Percentiles rank a stretch among this genome's conserved stretches.
Conservation (phyloP, 2,113 vertebrate genomes). For the Brachyhypopomus occidentalis region DNA sequence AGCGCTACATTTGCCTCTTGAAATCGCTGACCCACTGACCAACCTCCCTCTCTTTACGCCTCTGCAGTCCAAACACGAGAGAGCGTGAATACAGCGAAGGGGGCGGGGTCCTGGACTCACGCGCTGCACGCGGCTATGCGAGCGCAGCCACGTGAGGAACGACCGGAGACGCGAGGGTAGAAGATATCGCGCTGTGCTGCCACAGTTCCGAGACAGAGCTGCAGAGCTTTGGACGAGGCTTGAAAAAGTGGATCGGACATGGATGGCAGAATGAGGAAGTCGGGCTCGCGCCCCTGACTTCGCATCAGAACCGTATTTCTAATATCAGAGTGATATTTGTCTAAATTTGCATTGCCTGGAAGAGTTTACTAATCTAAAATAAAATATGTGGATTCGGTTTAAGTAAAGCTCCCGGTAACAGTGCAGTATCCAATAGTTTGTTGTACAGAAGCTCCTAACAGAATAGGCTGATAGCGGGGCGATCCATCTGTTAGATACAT, state of each 20-base stretch:
- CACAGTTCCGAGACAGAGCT: constrained; percentile 30
- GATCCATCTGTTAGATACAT: too few relatives aligned
- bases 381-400: too few relatives aligned
- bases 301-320: neutral
- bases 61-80: constrained; percentile 61
- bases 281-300: constrained; percentile 15
- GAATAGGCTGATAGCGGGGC: too few relatives aligned
- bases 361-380: too few relatives aligned
- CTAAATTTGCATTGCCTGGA: too few relatives aligned
- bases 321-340: too few relatives aligned
- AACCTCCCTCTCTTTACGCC: constrained; percentile 64
- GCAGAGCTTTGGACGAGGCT: constrained; percentile 38
- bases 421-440: too few relatives aligned
- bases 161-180: constrained; percentile 50
- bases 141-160: constrained; percentile 73
- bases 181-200: constrained; percentile 39
- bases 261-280: constrained; percentile 18
- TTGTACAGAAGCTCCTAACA: too few relatives aligned
- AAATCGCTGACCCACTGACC: constrained; percentile 81
- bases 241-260: constrained; percentile 40
- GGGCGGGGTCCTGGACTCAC: constrained; percentile 63
- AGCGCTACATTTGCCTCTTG: constrained; percentile 53
- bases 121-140: constrained; percentile 74
- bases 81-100: constrained; percentile 55
- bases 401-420: too few relatives aligned